Evolutionary conservation across 2,113 vertebrate species (phyloP).

Genomic region (Petromus typicus): DNA sequence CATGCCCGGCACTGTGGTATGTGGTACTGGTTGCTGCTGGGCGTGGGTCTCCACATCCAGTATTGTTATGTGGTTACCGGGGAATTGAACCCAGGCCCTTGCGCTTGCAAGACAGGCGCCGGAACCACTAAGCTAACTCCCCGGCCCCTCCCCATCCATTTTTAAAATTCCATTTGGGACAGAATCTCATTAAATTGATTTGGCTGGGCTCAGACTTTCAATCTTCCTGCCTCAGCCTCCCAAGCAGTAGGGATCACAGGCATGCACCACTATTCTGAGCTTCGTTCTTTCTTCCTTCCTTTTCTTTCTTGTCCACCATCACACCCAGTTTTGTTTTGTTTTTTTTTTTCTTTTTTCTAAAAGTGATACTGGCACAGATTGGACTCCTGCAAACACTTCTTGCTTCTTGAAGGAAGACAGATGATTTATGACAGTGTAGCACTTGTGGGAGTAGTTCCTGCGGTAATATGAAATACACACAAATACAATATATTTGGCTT

Average conservation of each 20-base stretch:
- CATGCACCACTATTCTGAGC: neutral
- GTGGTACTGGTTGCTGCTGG: too few relatives aligned
- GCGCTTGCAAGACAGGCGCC: too few relatives aligned
- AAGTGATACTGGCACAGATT: neutral
- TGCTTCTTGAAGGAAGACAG: neutral
- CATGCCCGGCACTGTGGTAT: too few relatives aligned
- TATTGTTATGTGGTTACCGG: too few relatives aligned
- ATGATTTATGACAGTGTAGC: neutral
- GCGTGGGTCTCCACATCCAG: too few relatives aligned
- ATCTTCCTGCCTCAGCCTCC: neutral
- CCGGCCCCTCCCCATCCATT: neutral
- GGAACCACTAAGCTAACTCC: too few relatives aligned
- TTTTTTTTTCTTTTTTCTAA: neutral
- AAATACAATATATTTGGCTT: neutral
- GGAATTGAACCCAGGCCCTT: too few relatives aligned
- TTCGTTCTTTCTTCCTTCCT: neutral
- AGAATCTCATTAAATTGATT: neutral
- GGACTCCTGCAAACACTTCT: neutral
- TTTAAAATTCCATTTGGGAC: neutral
- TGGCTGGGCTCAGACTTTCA: neutral
- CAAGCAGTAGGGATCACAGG: too few relatives aligned
- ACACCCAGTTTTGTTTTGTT: neutral
- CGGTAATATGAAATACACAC: neutral
- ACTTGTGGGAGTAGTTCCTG: neutral
- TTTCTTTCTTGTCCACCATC: neutral